Evolutionary conservation across 2,113 vertebrate genomes (phyloP), one percentile per base, ranked within the genome.

Genomic region (Nothocercus julius): DNA sequence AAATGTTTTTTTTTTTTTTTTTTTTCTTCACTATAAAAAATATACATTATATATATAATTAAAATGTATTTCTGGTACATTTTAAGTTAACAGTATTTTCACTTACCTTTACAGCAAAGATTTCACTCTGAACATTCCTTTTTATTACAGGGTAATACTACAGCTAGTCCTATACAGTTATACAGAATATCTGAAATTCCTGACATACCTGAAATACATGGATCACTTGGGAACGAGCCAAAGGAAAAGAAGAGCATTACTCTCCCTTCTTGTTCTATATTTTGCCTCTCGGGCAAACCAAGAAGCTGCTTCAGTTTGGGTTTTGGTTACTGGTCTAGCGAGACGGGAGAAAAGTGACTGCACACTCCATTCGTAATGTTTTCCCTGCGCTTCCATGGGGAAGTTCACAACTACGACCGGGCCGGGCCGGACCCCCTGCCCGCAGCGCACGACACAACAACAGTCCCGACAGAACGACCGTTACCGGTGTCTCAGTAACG

Each of bases 161-260:
- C 7, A 38, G 69, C 14, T 2, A 44, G 13, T 3, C 11, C 45
- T 47, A 20, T 17, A 44, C 44, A 18, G 18, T 49, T 49, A 49
- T 49, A 24, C 49, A 49, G 49, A 49, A 34, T 1, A n/a, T 3
- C 20, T 3, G 5, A 51, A 47, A 47, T 47, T 18, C 45, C 18
- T 19, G 45, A 47, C 22, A 34, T 1, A 30, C 3, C 20, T 3
- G 5, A 51, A 64, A 68, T 56, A 68, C 4, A 4, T 0, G 1
- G 34, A 6, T 22, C 25, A 5, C 30, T 53, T 32, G 14, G 68
- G 16, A 77, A 25, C 4, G 12, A 66, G 28, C 38, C 8, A 7
- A 64, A 54, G 7, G 15, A 8, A 40, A 25, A 11, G 72, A 2
- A 6, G 6, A 54, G 10, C 14, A 18, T 66, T 56, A 34, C 25